These are phyloP conservation scores for Lethocerus indicus DNA, from an alignment of 1,140 invertebrate species.

Conservation along the genomic window DNA sequence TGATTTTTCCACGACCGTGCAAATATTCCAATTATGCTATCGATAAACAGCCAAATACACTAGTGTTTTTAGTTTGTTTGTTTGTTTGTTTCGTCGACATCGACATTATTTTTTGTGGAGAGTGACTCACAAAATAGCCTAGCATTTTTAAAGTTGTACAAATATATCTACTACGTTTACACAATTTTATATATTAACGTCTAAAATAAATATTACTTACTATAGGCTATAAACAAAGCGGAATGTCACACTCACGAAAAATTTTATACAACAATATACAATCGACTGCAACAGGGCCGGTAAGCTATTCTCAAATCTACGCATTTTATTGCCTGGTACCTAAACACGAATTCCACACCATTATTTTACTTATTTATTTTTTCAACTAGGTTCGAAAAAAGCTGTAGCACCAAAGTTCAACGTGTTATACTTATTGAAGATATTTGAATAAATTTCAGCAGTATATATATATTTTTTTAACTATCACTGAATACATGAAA, in stretches of 20 bases:
- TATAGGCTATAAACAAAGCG: slow-evolving; percentile 6
- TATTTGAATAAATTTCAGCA: no score
- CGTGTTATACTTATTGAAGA: no score
- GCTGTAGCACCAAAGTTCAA: no score
- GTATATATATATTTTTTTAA: no score
- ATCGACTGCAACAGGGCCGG: no score
- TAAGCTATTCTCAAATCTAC: no score
- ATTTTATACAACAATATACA: slow-evolving; percentile 7
- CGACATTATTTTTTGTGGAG: slow-evolving; percentile 5
- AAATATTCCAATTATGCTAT: slow-evolving; percentile 1
- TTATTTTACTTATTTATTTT: no score
- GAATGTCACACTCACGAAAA: slow-evolving; percentile 6
- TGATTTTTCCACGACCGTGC: slow-evolving; percentile 1
- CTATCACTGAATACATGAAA: no score
- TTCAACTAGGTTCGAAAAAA: no score
- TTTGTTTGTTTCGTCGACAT: slow-evolving; percentile 2
- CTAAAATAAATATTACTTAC: slow-evolving; percentile 4
- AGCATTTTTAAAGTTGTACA: slow-evolving; percentile 2
- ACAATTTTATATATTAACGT: background rate
- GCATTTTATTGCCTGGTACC: no score
- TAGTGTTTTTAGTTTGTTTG: slow-evolving; percentile 1
- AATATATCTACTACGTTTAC: background rate
- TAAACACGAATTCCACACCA: no score
- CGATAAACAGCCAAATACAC: slow-evolving; percentile 7
- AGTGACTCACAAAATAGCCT: background rate